phyloP scores from a whole-genome alignment of 2,113 vertebrate genomes.

The Platysteira castanea region DNA sequence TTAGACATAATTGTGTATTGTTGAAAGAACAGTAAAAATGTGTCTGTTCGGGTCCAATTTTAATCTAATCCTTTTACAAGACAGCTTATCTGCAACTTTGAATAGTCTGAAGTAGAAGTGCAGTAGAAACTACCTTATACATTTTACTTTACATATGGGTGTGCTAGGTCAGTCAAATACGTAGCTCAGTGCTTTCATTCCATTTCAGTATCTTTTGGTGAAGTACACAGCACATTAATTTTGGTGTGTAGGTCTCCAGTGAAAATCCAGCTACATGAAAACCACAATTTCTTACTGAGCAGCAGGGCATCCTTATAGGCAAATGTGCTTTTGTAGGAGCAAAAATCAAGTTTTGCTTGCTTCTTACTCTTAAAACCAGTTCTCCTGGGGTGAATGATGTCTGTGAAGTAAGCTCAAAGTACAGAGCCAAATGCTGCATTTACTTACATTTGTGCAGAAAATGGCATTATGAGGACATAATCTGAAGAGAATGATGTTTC shows the following conservation, averaged over 20 bases:
- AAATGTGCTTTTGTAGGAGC: neutral
- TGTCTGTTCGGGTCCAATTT: neutral
- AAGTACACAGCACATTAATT: neutral
- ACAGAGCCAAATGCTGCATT: slow-evolving; percentile 47
- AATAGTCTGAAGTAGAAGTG: neutral
- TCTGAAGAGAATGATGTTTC: slow-evolving; percentile 46
- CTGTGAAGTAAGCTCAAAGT: slow-evolving; percentile 50
- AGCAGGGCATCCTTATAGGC: neutral
- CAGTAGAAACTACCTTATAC: neutral
- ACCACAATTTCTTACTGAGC: neutral
- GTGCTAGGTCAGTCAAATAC: neutral
- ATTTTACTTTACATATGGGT: neutral
- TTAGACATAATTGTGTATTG: neutral
- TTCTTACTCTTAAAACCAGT: neutral
- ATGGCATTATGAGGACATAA: slow-evolving; percentile 33
- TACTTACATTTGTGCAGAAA: slow-evolving; percentile 54
- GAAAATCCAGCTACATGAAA: neutral
- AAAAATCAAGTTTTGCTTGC: neutral
- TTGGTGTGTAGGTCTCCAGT: neutral
- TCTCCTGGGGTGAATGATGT: slow-evolving; percentile 23
- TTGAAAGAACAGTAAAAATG: neutral
- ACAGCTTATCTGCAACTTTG: neutral
- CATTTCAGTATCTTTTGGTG: neutral
- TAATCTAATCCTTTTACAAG: neutral
- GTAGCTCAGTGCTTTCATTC: neutral